phyloP scores from a whole-genome alignment of 2,797 vertebrate genomes.

The Tauraco hartlaubi region DNA sequence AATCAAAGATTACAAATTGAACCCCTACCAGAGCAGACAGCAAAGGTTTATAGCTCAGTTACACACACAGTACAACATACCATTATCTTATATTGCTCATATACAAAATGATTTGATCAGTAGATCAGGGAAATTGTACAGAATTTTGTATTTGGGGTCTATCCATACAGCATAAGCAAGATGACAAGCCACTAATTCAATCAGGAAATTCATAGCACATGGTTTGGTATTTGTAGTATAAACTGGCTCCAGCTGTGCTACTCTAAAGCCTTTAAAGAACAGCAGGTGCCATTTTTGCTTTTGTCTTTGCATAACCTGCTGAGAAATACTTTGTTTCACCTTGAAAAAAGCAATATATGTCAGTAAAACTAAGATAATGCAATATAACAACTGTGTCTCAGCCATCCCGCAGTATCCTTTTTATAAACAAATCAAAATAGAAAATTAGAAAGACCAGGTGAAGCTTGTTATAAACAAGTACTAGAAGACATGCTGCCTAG shows the following conservation, averaged over 20 bases:
- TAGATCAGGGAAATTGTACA: background rate
- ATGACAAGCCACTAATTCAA: background rate
- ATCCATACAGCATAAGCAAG: background rate
- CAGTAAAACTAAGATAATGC: background rate
- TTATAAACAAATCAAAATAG: background rate
- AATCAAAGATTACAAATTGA: slow-evolving; percentile 35
- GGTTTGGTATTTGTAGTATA: background rate
- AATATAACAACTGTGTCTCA: background rate
- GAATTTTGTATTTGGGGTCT: background rate
- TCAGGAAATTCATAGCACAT: background rate
- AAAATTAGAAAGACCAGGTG: background rate
- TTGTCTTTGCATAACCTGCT: background rate
- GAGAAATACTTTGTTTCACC: background rate
- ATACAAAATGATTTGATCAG: background rate
- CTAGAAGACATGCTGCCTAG: background rate
- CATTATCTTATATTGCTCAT: background rate
- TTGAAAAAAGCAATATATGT: background rate
- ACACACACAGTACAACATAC: background rate
- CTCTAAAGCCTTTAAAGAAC: background rate
- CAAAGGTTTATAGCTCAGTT: slow-evolving; percentile 29
- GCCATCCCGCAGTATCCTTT: background rate
- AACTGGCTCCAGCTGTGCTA: background rate
- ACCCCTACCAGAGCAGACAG: background rate
- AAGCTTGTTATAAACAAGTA: background rate
- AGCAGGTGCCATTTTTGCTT: background rate